Evolutionary conservation across 2,797 vertebrate species (phyloP), one percentile per base, ranked within the genome.

Genomic region (Loriculus beryllinus): DNA sequence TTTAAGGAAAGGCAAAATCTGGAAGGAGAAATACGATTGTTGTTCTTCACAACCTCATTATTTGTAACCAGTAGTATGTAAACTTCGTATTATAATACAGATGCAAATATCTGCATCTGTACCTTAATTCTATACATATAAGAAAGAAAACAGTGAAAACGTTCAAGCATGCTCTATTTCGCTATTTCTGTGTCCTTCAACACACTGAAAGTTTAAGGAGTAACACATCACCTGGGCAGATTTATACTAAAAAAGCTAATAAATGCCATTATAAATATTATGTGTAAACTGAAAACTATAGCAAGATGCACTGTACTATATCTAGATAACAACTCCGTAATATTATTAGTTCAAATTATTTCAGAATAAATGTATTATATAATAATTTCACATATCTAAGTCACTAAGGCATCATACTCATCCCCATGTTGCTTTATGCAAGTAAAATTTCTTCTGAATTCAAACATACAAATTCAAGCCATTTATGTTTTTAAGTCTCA

Each of bases 41-140:
- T 78, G 45, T 83, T 95, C 87, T 95, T 93, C 42, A 93, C 63
- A 77, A 40, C 14, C 86, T 96, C 92, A 95, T 97, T 97, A 96
- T 96, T 95, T 96, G 89, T 91, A 89, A 88, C 87, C 59, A 95
- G 68, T 93, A 94, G 86, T 91, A 96, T 95, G 85, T 83, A 97
- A 96, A 94, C 93, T 95, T 42, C 25, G 69, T 87, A 92, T 91
- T 95, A 95, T 91, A 96, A 95, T 88, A 91, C 75, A 97, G 77
- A 97, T 96, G 97, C 96, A 97, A 98, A 97, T 96, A 95, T 90
- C 79, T 92, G 84, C 96, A 83, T 88, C 79, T 92, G 82, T 95
- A 83, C 88, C 92, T 96, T 96, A 97, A 97, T 93, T 95, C 89
- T 93, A 95, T 89, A 97, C 64, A 54, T 4, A 17, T 51, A 92